Evolutionary conservation across 2,113 vertebrate species (phyloP).

Genomic region (Nerophis ophidion): DNA sequence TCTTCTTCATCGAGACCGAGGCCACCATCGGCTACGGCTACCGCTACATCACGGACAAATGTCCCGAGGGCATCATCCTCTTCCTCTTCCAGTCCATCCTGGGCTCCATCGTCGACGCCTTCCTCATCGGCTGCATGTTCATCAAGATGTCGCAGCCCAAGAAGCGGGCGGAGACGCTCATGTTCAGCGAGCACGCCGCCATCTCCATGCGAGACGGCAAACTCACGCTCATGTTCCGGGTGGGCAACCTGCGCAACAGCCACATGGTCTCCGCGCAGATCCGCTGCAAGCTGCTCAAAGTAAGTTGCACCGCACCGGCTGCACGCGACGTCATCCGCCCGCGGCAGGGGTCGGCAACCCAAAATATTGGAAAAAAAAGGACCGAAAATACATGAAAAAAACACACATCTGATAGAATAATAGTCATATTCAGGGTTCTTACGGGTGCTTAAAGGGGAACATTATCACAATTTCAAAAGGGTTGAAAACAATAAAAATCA

Average conservation of each 20-base stretch:
- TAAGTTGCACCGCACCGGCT: constrained; percentile 61
- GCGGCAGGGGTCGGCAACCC: no score
- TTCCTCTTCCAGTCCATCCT: constrained; percentile 98
- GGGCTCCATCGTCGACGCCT: constrained; percentile 96
- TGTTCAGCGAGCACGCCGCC: constrained; percentile 95
- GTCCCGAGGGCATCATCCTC: constrained; percentile 96
- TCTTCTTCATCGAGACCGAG: constrained; percentile 98
- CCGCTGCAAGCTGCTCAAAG: constrained; percentile 98
- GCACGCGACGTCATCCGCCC: no score
- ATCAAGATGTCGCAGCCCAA: constrained; percentile 99
- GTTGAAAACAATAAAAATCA: no score
- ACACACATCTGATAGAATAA: no score
- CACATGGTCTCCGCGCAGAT: constrained; percentile 99
- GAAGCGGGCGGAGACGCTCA: constrained; percentile 94
- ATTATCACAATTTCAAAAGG: no score
- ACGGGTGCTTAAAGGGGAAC: no score
- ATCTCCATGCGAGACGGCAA: constrained; percentile 97
- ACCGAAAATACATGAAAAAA: no score
- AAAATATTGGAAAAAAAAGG: no score
- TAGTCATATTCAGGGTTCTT: no score
- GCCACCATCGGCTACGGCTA: constrained; percentile 97
- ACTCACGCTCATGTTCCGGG: constrained; percentile 97
- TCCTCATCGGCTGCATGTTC: constrained; percentile 98
- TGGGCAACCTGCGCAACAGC: constrained; percentile 98
- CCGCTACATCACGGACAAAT: constrained; percentile 97